Conservation (phyloP, 1,140 invertebrate species). For the Bicyclus anynana region DNA sequence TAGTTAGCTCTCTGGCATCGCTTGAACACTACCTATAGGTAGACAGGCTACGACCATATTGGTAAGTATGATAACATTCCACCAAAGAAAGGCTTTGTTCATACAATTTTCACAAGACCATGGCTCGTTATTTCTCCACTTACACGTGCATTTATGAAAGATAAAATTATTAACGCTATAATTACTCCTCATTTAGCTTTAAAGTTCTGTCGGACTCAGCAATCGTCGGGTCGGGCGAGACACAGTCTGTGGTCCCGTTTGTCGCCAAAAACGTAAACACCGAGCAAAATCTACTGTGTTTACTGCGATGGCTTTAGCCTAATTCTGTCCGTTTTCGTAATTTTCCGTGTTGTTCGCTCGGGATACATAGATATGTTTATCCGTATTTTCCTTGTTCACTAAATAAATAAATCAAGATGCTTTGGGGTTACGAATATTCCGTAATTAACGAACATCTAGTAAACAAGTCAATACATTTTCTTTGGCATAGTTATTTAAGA, state of each 20-base stretch:
- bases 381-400: not conserved
- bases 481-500: too few species aligned
- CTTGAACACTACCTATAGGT: too few species aligned
- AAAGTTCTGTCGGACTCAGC: conserved; percentile 22
- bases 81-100: conserved; percentile 36
- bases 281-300: conserved; percentile 11
- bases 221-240: conserved; percentile 22
- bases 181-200: conserved; percentile 31
- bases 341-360: not conserved
- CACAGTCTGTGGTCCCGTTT: conserved; percentile 28
- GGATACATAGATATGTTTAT: not conserved
- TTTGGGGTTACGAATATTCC: too few species aligned
- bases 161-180: conserved; percentile 42
- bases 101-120: conserved; percentile 17
- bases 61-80: conserved; percentile 2
- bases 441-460: too few species aligned
- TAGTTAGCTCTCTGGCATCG: too few species aligned
- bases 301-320: conserved; percentile 15
- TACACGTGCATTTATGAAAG: conserved; percentile 34
- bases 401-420: too few species aligned
- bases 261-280: conserved; percentile 35
- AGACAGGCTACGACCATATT: too few species aligned
- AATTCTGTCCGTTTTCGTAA: conserved; percentile 11
- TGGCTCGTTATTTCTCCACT: conserved; percentile 9
- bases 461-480: too few species aligned